Evolutionary conservation across 2,797 vertebrate genomes (phyloP).

Genomic region (Acipenser oxyrinchus): DNA sequence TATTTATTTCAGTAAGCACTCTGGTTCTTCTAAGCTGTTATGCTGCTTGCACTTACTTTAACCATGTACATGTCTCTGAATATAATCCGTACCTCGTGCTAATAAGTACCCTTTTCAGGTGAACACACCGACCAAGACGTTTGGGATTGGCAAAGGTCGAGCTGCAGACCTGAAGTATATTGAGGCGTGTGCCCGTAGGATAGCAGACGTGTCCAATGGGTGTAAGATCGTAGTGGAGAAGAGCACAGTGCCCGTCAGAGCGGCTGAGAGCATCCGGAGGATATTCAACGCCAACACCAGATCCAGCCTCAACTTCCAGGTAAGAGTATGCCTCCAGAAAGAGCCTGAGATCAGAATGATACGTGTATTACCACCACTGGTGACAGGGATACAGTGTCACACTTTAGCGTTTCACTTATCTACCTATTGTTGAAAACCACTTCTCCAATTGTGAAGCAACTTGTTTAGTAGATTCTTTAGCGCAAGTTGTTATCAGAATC

Average conservation of each 20-base stretch:
- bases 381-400: no score
- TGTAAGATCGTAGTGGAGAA: conserved; percentile 98
- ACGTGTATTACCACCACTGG: no score
- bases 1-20: conserved; percentile 94
- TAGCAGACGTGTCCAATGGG: conserved; percentile 85
- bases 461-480: no score
- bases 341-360: no score
- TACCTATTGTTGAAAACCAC: no score
- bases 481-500: no score
- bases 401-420: no score
- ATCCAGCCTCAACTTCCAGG: conserved; percentile 87
- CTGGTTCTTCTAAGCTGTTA: no score
- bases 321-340: conserved; percentile 28
- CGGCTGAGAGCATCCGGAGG: conserved; percentile 89
- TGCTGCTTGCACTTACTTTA: neutral
- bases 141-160: conserved; percentile 93
- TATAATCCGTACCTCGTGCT: neutral
- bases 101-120: conserved; percentile 63
- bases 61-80: neutral
- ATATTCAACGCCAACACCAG: conserved; percentile 98
- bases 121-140: conserved; percentile 96
- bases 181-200: conserved; percentile 88
- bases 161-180: conserved; percentile 94
- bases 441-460: no score
- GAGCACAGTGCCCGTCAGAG: conserved; percentile 90